Percentiles rank a stretch among this genome's conserved stretches.
Conservation (phyloP, 2,113 vertebrate species). For the Chloebia gouldiae region DNA sequence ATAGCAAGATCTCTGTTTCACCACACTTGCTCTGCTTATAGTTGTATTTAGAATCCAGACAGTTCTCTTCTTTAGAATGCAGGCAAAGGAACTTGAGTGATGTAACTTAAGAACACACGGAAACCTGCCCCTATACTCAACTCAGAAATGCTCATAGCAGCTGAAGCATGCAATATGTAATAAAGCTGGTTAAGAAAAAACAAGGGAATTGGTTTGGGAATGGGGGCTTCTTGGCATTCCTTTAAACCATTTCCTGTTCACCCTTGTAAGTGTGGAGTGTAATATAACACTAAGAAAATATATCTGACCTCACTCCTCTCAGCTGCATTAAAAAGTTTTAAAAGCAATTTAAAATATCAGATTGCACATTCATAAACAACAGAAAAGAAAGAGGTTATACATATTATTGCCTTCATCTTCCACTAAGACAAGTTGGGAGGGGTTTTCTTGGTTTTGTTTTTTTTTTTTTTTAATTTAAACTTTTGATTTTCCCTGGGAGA, state of each 20-base stretch:
- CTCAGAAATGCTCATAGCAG: conserved; percentile 11
- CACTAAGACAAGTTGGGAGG: not conserved
- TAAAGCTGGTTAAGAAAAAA: conserved; percentile 14
- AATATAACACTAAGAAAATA: conserved; percentile 48
- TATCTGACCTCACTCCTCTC: conserved; percentile 46
- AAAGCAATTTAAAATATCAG: conserved; percentile 44
- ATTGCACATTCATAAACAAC: conserved; percentile 1
- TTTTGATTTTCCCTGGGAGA: conserved; percentile 63
- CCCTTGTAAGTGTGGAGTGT: not conserved
- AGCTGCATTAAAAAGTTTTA: conserved; percentile 3
- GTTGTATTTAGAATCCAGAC: not conserved
- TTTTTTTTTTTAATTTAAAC: conserved; percentile 33
- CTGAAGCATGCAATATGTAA: conserved; percentile 21
- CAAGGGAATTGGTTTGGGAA: conserved; percentile 31
- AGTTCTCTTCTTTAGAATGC: not conserved
- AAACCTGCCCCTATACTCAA: not conserved
- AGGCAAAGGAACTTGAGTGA: not conserved
- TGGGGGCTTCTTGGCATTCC: conserved; percentile 34
- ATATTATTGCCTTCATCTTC: conserved; percentile 14
- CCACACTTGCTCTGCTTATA: not conserved
- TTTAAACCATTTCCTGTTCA: conserved; percentile 53
- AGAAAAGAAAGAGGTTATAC: not conserved
- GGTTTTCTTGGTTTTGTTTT: not conserved
- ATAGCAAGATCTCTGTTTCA: not conserved
- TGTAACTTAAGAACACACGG: not conserved